Conservation (phyloP, 2,113 vertebrate genomes). For the Menura novaehollandiae region DNA sequence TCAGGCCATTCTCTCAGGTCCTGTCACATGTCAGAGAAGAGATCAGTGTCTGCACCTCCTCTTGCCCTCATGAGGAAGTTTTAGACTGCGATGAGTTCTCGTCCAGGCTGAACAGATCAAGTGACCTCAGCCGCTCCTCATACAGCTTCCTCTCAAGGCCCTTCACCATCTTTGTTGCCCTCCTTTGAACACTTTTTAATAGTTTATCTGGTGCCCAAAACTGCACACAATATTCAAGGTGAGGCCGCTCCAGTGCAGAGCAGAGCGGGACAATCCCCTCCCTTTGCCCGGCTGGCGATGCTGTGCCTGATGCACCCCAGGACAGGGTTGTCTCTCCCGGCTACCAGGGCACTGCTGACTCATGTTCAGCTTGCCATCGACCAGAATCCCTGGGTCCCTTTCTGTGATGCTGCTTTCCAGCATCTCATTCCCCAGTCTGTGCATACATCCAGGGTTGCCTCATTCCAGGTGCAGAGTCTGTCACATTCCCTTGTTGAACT, state of each 20-base stretch:
- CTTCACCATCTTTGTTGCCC: not conserved
- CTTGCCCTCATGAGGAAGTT: not conserved
- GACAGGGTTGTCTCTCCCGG: accelerated
- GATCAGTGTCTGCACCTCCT: not conserved
- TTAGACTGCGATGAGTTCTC: too few species aligned
- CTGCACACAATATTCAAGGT: accelerated
- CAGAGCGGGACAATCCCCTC: not conserved
- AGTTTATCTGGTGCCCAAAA: accelerated
- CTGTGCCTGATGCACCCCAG: not conserved
- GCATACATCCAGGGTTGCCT: not conserved
- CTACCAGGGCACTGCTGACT: not conserved
- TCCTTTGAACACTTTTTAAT: accelerated
- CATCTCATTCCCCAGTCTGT: not conserved
- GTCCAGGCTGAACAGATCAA: not conserved
- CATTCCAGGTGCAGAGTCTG: not conserved
- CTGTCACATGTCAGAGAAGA: not conserved
- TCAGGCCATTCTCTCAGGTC: accelerated
- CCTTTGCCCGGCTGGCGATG: accelerated
- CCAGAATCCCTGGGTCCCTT: not conserved
- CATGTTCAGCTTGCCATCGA: accelerated
- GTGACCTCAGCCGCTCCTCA: not conserved
- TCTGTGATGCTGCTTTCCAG: accelerated
- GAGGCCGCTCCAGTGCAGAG: accelerated
- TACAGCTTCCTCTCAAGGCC: accelerated
- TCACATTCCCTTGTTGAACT: not conserved